Evolutionary conservation across 1,140 invertebrate genomes (phyloP).

Genomic region (Ericerus pela): DNA sequence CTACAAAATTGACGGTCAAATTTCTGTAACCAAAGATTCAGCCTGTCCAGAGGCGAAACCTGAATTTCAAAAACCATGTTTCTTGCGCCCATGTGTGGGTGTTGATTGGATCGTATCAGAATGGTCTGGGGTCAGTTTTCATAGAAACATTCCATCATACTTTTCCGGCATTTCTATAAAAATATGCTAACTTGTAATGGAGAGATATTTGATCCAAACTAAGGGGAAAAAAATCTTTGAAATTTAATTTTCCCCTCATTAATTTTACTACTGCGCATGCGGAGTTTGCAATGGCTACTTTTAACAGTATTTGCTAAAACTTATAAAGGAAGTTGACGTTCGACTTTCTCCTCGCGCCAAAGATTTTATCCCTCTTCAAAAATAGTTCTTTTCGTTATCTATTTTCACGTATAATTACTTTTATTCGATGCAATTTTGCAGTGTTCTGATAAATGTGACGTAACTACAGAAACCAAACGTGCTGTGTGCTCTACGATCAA

Average conservation of each 20-base stretch:
- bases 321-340: no score
- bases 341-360: no score
- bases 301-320: neutral
- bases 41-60: conserved; percentile 57
- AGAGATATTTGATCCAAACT: no score
- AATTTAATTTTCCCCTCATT: no score
- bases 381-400: neutral
- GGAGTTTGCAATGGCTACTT: neutral
- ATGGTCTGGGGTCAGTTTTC: conserved; percentile 74
- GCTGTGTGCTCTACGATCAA: conserved; percentile 56
- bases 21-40: conserved; percentile 52
- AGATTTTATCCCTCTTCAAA: no score
- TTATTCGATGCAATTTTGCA: conserved; percentile 27
- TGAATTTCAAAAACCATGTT: conserved; percentile 48
- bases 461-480: conserved; percentile 52
- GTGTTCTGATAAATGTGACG: conserved; percentile 57
- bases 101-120: conserved; percentile 77
- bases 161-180: no score
- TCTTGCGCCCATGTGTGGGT: conserved; percentile 69
- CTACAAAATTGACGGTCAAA: conserved; percentile 49
- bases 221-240: no score
- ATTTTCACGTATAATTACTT: no score
- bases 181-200: no score
- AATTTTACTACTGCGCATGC: neutral
- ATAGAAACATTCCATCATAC: no score